These are phyloP conservation scores for Epistrophe eligans DNA, from an alignment of 2,888 invertebrate genomes.

Conservation along the genomic window DNA sequence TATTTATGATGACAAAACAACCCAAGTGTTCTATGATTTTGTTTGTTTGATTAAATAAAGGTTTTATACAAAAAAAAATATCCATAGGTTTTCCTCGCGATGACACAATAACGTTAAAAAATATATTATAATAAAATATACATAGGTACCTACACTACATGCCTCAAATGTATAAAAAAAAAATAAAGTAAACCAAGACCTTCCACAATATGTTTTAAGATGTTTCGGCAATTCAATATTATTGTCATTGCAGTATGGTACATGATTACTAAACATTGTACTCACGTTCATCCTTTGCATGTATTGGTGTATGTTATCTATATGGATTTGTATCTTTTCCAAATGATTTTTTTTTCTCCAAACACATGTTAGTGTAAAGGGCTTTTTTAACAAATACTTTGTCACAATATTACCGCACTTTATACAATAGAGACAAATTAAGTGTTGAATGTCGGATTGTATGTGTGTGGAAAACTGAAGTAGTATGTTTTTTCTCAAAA, in stretches of 20 bases:
- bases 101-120: slow-evolving; percentile 20
- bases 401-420: slow-evolving; percentile 46
- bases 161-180: neutral
- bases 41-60: neutral
- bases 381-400: slow-evolving; percentile 34
- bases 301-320: slow-evolving; percentile 4
- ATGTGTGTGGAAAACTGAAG: slow-evolving; percentile 23
- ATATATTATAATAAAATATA: neutral
- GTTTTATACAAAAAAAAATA: neutral
- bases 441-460: neutral
- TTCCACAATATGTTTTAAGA: slow-evolving; percentile 69
- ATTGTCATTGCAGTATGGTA: slow-evolving; percentile 35
- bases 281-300: slow-evolving; percentile 9
- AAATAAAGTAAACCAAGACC: slow-evolving; percentile 68
- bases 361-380: slow-evolving; percentile 23
- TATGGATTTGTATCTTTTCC: slow-evolving; percentile 32
- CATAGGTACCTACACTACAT: slow-evolving; percentile 4
- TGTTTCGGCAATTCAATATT: slow-evolving; percentile 54
- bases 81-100: neutral
- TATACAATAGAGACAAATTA: neutral
- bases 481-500: slow-evolving; percentile 23
- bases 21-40: neutral
- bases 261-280: slow-evolving; percentile 48
- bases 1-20: neutral
- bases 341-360: neutral